Evolutionary conservation across 1,140 invertebrate genomes (phyloP).

Genomic region (Parasteatoda tepidariorum): DNA sequence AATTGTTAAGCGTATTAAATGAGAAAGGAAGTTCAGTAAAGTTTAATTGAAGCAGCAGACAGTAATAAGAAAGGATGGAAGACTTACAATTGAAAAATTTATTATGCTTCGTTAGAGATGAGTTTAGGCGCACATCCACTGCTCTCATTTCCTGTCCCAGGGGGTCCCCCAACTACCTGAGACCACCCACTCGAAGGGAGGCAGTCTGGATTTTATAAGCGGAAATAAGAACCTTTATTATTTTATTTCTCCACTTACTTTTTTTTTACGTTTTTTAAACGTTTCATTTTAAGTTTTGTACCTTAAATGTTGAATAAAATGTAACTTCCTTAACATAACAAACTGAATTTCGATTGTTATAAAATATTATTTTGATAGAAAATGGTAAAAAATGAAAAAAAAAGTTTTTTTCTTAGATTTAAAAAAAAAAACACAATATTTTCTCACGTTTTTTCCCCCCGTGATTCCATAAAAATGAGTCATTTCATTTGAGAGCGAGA

Average conservation of each 20-base stretch:
- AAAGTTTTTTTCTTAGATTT: no score
- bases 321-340: not conserved
- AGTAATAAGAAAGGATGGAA: not conserved
- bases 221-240: not conserved
- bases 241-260: not conserved
- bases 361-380: no score
- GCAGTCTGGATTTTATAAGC: not conserved
- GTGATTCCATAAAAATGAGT: no score
- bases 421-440: no score
- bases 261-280: not conserved
- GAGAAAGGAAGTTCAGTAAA: not conserved
- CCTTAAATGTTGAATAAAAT: no score
- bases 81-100: not conserved
- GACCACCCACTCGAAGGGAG: not conserved
- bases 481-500: no score
- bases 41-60: not conserved
- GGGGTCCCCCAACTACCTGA: not conserved
- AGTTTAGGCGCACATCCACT: no score
- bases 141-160: not conserved
- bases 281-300: not conserved
- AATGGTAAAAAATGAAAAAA: no score
- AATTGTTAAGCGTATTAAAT: no score
- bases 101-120: not conserved
- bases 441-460: no score
- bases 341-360: no score